These are phyloP conservation scores for Phoxinus phoxinus DNA, from an alignment of 2,113 vertebrate species.

Conservation along the genomic window DNA sequence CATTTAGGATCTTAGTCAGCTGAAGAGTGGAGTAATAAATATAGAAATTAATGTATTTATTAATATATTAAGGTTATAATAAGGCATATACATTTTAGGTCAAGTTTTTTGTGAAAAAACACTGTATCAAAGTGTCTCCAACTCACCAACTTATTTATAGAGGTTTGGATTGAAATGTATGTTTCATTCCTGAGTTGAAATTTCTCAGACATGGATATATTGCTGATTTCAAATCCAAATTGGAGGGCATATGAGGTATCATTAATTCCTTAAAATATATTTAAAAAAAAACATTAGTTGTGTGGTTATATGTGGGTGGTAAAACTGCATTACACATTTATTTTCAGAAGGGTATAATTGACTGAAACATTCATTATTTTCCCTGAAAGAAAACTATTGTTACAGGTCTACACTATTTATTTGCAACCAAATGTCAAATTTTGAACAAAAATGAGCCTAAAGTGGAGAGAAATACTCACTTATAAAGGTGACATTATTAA, in stretches of 20 bases:
- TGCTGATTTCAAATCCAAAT: conserved; percentile 38
- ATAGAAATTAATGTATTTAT: neutral
- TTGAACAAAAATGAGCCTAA: neutral
- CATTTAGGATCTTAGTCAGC: neutral
- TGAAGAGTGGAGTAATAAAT: neutral
- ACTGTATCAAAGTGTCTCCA: neutral
- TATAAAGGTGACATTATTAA: neutral
- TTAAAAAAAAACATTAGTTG: neutral
- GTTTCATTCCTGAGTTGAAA: conserved; percentile 29
- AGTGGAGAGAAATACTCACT: conserved; percentile 17
- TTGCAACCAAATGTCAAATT: neutral
- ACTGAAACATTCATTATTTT: neutral
- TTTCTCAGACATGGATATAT: conserved; percentile 21
- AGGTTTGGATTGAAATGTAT: neutral
- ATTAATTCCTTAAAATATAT: conserved; percentile 11
- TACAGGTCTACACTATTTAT: neutral
- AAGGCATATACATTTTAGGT: no score
- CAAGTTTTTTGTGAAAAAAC: no score
- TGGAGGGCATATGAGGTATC: neutral
- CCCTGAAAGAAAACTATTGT: neutral
- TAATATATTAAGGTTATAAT: neutral
- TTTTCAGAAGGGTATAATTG: no score
- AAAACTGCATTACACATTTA: no score
- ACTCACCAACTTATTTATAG: conserved; percentile 24
- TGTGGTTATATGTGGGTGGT: neutral